phyloP scores from a whole-genome alignment of 1,140 invertebrate genomes.

The Pseudomyrmex cubaensis region DNA sequence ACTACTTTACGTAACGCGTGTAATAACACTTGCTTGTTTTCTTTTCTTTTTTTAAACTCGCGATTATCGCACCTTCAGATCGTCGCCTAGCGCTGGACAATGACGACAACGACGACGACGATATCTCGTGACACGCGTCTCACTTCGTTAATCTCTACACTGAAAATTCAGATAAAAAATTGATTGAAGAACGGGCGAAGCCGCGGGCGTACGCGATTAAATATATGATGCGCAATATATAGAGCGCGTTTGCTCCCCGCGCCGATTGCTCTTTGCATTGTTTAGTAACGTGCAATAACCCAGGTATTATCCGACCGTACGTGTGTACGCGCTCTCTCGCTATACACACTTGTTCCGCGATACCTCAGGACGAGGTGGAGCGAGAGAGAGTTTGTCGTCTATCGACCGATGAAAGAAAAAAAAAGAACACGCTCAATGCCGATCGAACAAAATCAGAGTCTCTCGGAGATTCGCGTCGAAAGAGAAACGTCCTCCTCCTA shows the following conservation, averaged over 20 bases:
- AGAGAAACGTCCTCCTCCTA: background rate
- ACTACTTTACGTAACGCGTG: too few species aligned
- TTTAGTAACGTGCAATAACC: constrained; percentile 45
- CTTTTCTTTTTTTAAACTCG: too few species aligned
- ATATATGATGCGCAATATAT: constrained; percentile 2
- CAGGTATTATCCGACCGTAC: background rate
- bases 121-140: too few species aligned
- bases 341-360: background rate
- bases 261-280: background rate
- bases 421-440: background rate
- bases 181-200: background rate
- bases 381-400: constrained; percentile 15
- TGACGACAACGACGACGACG: too few species aligned
- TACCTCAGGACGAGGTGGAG: background rate
- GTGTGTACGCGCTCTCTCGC: background rate
- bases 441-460: constrained; percentile 46
- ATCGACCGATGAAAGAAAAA: constrained; percentile 35
- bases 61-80: too few species aligned
- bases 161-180: background rate
- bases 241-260: background rate
- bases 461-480: background rate
- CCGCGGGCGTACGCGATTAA: background rate
- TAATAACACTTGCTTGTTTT: too few species aligned
- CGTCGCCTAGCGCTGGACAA: too few species aligned
- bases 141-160: too few species aligned